Evolutionary conservation across 1,140 invertebrate genomes (phyloP), one percentile per base, ranked within the genome.

Genomic region (Diprion similis): DNA sequence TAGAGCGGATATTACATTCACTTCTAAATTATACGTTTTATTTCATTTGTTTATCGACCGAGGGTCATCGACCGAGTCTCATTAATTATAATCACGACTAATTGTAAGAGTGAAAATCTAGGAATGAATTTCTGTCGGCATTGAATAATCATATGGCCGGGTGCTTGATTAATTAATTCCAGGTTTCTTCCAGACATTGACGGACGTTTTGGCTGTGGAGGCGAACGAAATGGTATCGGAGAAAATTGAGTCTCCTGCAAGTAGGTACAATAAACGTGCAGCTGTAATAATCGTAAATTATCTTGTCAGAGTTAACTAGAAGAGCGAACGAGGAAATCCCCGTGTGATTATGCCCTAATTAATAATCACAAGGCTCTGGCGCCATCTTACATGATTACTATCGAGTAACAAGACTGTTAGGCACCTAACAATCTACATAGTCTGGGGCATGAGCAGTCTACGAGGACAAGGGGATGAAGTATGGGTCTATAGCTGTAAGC

Each of bases 321-420:
- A 59, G 51, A 59, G 51, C 51, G 8, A 59, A 59, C 51, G 51
- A 17, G 51, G n/a, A 59, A 15, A 59, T 59, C 51, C 51, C 51
- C 11, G 51, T 59, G n/a, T 59, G 51, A 59, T 59, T 59, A 59
- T 59, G 51, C 51, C 51, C 51, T 59, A 59, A 59, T 59, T 59
- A 59, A 59, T 59, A 59, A 59, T 59, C 51, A 59, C 51, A 59
- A 8, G 51, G 51, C 51, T 17, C 51, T 17, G n/a, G 51, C 51
- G 6, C 51, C 51, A 59, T 59, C 51, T 59, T 59, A 59, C 51
- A 59, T 59, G 51, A 59, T 59, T 59, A 59, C 51, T 59, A 59
- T 59, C 51, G 51, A 59, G 51, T 59, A 59, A 59, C 51, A 59
- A 59, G 51, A 59, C 51, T 59, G 51, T 59, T 59, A 59, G 51